A percentile compares a stretch with the other conserved stretches of the same genome.
Evolutionary conservation across 2,888 invertebrate species (phyloP).

Genomic region (Apodemia mormo): DNA sequence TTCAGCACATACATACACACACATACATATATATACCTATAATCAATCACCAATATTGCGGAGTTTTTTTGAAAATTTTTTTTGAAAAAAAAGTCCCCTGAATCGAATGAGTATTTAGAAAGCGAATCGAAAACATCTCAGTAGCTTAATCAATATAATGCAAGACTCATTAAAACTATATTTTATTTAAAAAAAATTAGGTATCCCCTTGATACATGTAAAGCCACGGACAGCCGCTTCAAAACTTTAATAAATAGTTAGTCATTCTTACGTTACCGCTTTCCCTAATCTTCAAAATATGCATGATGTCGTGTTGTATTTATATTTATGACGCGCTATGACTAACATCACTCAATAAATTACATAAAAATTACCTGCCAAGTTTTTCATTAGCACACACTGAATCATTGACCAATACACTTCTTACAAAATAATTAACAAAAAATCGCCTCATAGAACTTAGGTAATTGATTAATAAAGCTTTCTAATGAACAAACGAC

Average conservation of each 20-base stretch:
- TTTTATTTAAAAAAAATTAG: background rate
- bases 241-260: constrained; percentile 6
- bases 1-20: too few relatives aligned
- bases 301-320: constrained; percentile 3
- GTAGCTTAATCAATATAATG: too few relatives aligned
- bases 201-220: background rate
- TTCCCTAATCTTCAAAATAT: background rate
- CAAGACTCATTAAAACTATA: too few relatives aligned
- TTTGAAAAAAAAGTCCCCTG: too few relatives aligned
- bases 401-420: background rate
- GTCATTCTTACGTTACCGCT: constrained; percentile 6
- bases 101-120: too few relatives aligned
- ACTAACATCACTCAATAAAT: constrained; percentile 5
- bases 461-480: too few relatives aligned
- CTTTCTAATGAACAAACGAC: too few relatives aligned
- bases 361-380: constrained; percentile 15
- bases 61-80: too few relatives aligned
- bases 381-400: background rate
- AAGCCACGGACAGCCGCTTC: background rate
- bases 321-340: constrained; percentile 6
- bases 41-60: too few relatives aligned
- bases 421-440: background rate
- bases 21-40: too few relatives aligned
- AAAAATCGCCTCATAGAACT: background rate
- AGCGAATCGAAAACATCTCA: too few relatives aligned